Evolutionary conservation across 1,140 invertebrate genomes (phyloP), one percentile per base, ranked within the genome.

Genomic region (Melanaphis sacchari): DNA sequence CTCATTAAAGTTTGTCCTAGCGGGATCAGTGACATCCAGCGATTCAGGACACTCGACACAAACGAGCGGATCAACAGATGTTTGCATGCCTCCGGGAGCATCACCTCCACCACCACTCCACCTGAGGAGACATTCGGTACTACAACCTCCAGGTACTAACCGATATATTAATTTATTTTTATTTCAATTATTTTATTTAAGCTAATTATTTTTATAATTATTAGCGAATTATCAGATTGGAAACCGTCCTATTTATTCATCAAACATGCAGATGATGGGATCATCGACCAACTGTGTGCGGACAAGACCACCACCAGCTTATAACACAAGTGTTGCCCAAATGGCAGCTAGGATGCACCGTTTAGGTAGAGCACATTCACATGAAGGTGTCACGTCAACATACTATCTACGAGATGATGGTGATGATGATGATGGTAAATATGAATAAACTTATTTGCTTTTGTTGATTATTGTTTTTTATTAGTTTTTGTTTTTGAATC

Each of bases 31-130:
- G 94, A 98, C 97, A 94, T 98, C 97, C 94, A 97, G 97, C 95
- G 97, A 98, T 96, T 98, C 97, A 94, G 98, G 97, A 94, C 97
- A 97, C 95, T 97, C 97, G 93, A 97, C 97, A 81, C 97, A 97
- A 94, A 96, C 97, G 94, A 97, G 97, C 96, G 96, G 96, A 94
- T 96, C 97, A 94, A 96, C 96, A 94, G 96, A 96, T 94, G 96
- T 96, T 95, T 97, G 96, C 93, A 95, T 95, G 94, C 95, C 95
- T 92, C 95, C 94, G 38, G 94, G 93, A 91, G 87, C 94, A 66
- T 94, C 94, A 87, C 94, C 94, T 93, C 95, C 95, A 95, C 94
- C 95, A 95, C 88, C 95, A 95, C 94, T 94, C 36, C 94, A 94
- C 43, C 94, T 94, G 36, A 95, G 96, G 95, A 95, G 96, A 94